Conservation (phyloP, 2,797 vertebrate genomes). For the Anolis apletophallus region DNA sequence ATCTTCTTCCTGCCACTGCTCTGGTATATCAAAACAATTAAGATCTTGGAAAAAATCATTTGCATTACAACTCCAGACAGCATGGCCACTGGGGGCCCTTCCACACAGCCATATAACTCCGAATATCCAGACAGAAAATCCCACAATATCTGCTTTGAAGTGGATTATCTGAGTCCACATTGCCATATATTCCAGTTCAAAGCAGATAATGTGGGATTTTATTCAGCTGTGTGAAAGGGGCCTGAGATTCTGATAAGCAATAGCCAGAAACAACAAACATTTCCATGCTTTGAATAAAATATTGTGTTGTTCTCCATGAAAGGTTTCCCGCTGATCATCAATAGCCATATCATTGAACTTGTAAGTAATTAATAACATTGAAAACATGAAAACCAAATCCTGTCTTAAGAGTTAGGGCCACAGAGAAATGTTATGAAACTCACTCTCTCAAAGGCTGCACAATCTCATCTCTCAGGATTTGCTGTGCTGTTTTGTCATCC, state of each 20-base stretch:
- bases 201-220: too few relatives aligned
- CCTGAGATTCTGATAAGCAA: too few relatives aligned
- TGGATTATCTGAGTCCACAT: too few relatives aligned
- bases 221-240: too few relatives aligned
- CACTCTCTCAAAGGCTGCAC: conserved; percentile 85
- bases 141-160: too few relatives aligned
- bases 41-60: not conserved
- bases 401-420: not conserved
- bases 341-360: not conserved
- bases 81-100: not conserved
- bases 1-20: not conserved
- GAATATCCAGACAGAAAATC: too few relatives aligned
- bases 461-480: conserved; percentile 80
- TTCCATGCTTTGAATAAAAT: not conserved
- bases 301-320: not conserved
- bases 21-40: not conserved
- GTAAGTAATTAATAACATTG: not conserved
- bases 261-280: not conserved
- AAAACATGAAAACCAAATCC: not conserved
- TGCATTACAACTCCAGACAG: not conserved
- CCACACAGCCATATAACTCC: too few relatives aligned
- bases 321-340: not conserved
- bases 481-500: conserved; percentile 68
- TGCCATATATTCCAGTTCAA: too few relatives aligned
- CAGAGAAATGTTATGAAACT: not conserved